Base-by-base conservation (phyloP, 2,888 invertebrate genomes). In the Caenorhabditis zanzibari region DNA sequence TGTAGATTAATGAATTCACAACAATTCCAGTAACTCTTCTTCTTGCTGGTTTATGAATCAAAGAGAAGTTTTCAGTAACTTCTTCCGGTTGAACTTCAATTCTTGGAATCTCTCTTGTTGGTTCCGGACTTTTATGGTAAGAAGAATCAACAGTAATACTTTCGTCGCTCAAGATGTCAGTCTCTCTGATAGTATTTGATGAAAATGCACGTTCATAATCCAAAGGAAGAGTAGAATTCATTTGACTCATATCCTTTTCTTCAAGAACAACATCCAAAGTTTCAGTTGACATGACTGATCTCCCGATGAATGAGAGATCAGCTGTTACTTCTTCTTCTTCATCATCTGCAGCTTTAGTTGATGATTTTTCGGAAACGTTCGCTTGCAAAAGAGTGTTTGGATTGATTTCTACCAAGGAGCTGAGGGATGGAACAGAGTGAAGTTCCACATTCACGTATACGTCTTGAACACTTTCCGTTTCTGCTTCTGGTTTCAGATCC, bases 161-260 rank as follows among this genome's bases (percentile, higher is more conserved):
- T 28, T 84, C 86, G 56, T 88, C 88, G 16, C 85, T 87, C 22
- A 90, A 59, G 76, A 91, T 91, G 47, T 90, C 90, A 0, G 91
- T 91, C 69, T 91, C 90, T 56, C 84, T 58, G 6, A 86, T 75
- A 5, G 87, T 85, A 44, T 79, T 81, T 14, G 73, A 74, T 24
- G 74, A 81, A 22, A 72, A 69, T 9, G 73, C 72, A 32, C 69
- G 47, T 24, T 85, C 76, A 4, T 76, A 44, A 54, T 71, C 71
- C 32, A 77, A 44, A 4, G 69, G 77, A 28, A 68, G 52, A 9
- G 52, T 61, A 1, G 77, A 61, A 35, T 81, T 85, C 87, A 89
- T 89, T 59, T 86, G 85, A 12, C 86, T 86, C 58, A 89, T 72
- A 4, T 84, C 85, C n/a, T 83, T 75, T 49, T 89, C 89, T 54